Evolutionary conservation across 2,888 invertebrate genomes (phyloP), one percentile per base, ranked within the genome.

Genomic region (Drosophila mimetica): DNA sequence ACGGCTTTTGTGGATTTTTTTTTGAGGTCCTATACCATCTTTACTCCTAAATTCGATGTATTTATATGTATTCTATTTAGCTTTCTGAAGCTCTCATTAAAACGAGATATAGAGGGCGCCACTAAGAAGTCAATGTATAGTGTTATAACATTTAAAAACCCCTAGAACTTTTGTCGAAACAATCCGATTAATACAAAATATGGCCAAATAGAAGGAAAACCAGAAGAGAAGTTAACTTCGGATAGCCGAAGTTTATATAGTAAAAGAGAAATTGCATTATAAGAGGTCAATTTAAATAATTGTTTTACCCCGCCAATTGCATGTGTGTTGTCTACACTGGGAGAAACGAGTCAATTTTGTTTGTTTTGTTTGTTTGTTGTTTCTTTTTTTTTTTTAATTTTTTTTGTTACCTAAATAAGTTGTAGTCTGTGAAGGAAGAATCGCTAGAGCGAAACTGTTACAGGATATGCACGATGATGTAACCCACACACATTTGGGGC

Each of bases 401-500:
- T 32, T 55, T 18, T 36, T 28, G 18, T 1, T 9, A 57, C 22
- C 54, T n/a, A 32, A 54, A 37, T 57, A 57, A 57, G 55, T 61
- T 61, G 22, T 37, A 63, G 44, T 37, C 30, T 30, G 22, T 44
- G 36, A 60, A 13, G 59, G 36, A 60, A 13, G 59, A 59, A 30
- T 30, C 53, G 34, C 59, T 75, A 70, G 47, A 54, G 32, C 36
- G 18, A 55, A 53, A 42, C 25, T 53, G 36, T 54, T 57, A 37
- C 64, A 53, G 58, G 25, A 52, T 60, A 54, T 57, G 48, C 22
- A 72, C 37, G 57, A 20, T 20, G 61, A 30, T 50, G 61, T 44
- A 71, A 42, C 44, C 44, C 44, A 80, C 84, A 77, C 16, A 70
- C 70, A n/a, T n/a, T 79, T 66, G 86, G 86, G 86, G 80, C 86